These are phyloP conservation scores for Urocyon cinereoargenteus DNA, from an alignment of 2,797 vertebrate genomes.

Conservation along the genomic window DNA sequence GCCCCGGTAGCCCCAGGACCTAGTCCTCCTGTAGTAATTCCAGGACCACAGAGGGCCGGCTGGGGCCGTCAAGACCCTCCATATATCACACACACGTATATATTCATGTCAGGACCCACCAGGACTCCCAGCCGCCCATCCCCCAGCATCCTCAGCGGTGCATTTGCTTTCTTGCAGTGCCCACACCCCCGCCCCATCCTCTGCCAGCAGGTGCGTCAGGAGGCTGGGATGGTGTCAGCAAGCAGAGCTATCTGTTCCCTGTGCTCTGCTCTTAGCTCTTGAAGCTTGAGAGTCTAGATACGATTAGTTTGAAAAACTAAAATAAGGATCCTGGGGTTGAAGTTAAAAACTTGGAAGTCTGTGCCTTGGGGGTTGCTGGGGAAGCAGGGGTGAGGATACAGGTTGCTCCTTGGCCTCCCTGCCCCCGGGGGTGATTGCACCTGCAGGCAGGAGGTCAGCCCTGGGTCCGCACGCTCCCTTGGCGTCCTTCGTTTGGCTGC, in stretches of 20 bases:
- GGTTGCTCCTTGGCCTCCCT: background rate
- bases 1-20: rapidly evolving
- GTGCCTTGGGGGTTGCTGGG: background rate
- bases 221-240: background rate
- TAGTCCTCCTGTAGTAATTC: background rate
- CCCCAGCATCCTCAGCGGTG: no score
- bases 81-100: background rate
- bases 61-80: background rate
- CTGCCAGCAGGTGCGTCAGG: background rate
- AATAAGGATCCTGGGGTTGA: background rate
- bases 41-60: background rate
- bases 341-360: background rate
- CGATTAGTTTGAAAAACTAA: background rate
- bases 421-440: no score
- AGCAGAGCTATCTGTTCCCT: background rate
- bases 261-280: background rate
- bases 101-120: background rate
- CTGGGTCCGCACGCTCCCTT: background rate
- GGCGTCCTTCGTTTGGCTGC: background rate
- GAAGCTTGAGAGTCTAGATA: background rate
- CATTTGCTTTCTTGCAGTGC: background rate
- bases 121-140: background rate
- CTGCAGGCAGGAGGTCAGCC: background rate
- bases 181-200: background rate
- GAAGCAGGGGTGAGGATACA: background rate